Evolutionary conservation across 2,113 vertebrate species (phyloP).

Genomic region (Esox niger): DNA sequence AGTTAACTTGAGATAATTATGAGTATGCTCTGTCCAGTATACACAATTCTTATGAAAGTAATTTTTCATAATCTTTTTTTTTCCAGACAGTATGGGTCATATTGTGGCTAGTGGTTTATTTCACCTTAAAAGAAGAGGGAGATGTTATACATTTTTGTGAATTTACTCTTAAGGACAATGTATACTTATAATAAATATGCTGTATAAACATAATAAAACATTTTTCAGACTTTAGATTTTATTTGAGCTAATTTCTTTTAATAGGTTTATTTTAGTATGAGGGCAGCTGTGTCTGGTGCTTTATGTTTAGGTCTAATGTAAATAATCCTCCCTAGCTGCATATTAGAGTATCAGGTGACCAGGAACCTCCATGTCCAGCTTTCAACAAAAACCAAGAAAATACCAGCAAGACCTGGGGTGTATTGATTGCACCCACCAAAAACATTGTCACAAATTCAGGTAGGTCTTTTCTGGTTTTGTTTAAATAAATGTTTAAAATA

Average conservation of each 20-base stretch:
- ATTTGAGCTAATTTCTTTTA: background rate
- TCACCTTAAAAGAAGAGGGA: conserved; percentile 62
- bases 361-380: too few relatives aligned
- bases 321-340: too few relatives aligned
- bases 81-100: conserved; percentile 44
- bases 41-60: conserved; percentile 14
- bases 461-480: too few relatives aligned
- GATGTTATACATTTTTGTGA: conserved; percentile 67
- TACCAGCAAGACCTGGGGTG: too few relatives aligned
- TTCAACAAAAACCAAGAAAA: too few relatives aligned
- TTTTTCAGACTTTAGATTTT: conserved; percentile 70
- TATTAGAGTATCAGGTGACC: too few relatives aligned
- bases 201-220: conserved; percentile 75
- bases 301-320: too few relatives aligned
- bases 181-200: conserved; percentile 79
- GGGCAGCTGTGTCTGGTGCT: background rate
- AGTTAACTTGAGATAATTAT: conserved; percentile 13
- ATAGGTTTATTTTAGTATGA: background rate
- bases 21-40: conserved; percentile 30
- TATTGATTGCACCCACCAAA: too few relatives aligned
- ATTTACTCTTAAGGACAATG: conserved; percentile 56
- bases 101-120: conserved; percentile 58
- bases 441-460: too few relatives aligned
- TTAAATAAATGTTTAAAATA: too few relatives aligned
- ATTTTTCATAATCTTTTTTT: conserved; percentile 35